These are phyloP conservation scores for Hippoglossus hippoglossus DNA, from an alignment of 2,797 vertebrate species.

Conservation along the genomic window DNA sequence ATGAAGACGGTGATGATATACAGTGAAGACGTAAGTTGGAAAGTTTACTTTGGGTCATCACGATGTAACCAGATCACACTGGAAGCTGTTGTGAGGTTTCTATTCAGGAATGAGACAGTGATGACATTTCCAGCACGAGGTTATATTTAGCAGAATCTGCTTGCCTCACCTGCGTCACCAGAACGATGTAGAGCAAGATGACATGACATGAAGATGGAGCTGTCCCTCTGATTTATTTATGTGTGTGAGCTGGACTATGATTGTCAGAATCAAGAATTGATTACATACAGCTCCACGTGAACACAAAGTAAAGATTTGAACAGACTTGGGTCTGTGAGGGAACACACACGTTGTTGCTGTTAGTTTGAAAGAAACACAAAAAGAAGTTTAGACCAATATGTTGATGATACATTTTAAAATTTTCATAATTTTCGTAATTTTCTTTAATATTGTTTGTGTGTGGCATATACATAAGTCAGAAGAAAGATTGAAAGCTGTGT, in stretches of 20 bases:
- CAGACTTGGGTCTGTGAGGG: neutral
- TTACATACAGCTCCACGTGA: neutral
- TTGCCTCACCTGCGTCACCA: conserved; percentile 62
- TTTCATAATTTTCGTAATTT: too few species aligned
- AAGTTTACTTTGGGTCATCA: neutral
- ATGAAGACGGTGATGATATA: neutral
- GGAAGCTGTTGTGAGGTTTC: conserved; percentile 12
- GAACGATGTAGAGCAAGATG: conserved; percentile 59
- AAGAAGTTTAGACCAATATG: neutral
- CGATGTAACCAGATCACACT: conserved; percentile 22
- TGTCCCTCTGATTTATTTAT: conserved; percentile 45
- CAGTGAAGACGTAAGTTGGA: neutral
- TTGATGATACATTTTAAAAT: neutral
- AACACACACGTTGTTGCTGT: neutral
- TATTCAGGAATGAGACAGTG: conserved; percentile 45
- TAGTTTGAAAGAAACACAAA: neutral
- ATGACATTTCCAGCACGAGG: conserved; percentile 62
- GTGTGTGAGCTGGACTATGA: neutral
- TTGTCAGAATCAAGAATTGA: conserved; percentile 14
- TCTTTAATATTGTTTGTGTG: too few species aligned
- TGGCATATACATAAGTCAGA: too few species aligned
- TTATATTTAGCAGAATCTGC: conserved; percentile 65
- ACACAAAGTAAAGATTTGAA: neutral
- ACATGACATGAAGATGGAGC: conserved; percentile 66
- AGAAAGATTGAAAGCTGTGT: too few species aligned